Conservation (phyloP, 2,113 vertebrate species). For the Geococcyx californianus region DNA sequence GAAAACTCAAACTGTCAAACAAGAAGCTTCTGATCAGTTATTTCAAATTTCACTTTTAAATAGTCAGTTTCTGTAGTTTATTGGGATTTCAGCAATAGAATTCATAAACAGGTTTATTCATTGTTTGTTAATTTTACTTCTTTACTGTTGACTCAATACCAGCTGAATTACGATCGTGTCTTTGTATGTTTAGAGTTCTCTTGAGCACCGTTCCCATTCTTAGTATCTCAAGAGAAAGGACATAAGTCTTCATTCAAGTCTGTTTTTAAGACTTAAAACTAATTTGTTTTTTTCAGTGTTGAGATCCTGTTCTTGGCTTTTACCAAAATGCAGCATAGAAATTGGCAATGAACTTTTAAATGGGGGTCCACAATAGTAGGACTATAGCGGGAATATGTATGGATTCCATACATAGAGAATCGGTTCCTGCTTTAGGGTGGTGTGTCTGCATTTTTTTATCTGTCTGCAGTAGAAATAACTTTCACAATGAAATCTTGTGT, state of each 20-base stretch:
- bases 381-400: background rate
- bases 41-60: background rate
- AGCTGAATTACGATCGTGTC: background rate
- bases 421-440: background rate
- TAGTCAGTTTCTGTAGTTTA: background rate
- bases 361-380: background rate
- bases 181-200: background rate
- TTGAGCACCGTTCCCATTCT: background rate
- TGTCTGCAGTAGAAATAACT: background rate
- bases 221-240: background rate
- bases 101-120: background rate
- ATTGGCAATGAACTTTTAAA: background rate
- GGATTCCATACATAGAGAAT: background rate
- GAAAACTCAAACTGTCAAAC: background rate
- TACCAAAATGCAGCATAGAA: background rate
- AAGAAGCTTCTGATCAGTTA: background rate
- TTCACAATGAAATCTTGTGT: background rate
- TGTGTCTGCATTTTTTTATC: background rate
- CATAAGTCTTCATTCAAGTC: background rate
- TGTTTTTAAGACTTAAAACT: background rate
- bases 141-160: background rate
- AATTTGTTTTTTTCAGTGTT: background rate
- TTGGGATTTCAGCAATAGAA: background rate
- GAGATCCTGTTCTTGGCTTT: background rate
- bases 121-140: background rate